A percentile compares a stretch with the other conserved stretches of the same genome.
Evolutionary conservation across 2,797 vertebrate species (phyloP).

Genomic region (Mormyrops boulengeri): DNA sequence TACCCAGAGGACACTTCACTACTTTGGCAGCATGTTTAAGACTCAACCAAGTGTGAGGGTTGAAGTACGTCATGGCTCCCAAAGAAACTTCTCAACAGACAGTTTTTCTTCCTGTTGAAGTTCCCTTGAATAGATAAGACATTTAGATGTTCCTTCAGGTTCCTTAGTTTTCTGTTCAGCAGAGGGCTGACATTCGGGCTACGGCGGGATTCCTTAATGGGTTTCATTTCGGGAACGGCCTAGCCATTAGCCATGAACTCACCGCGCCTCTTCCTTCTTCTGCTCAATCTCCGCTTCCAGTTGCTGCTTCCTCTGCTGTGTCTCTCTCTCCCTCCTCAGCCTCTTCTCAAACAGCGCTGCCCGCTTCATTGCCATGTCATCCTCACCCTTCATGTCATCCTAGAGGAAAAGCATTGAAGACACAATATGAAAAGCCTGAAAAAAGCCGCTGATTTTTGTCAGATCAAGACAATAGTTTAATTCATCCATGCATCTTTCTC

Average conservation of each 20-base stretch:
- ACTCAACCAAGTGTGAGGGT: neutral
- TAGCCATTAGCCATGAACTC: constrained; percentile 20
- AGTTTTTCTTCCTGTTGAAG: neutral
- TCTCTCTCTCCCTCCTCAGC: constrained; percentile 84
- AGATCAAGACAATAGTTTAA: neutral
- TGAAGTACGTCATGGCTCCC: neutral
- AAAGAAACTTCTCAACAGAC: neutral
- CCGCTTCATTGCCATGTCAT: constrained; percentile 89
- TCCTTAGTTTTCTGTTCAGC: neutral
- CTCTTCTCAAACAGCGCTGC: constrained; percentile 90
- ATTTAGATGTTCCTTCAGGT: neutral
- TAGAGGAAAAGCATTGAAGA: constrained; percentile 39
- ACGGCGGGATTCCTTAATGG: neutral
- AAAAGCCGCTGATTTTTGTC: neutral
- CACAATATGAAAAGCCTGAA: neutral
- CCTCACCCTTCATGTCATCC: constrained; percentile 89
- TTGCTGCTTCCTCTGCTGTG: constrained; percentile 82
- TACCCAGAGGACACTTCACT: neutral
- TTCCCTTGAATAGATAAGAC: neutral
- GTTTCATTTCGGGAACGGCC: neutral
- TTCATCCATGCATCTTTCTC: neutral
- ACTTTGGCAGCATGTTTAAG: neutral
- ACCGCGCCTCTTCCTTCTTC: constrained; percentile 93
- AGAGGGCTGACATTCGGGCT: neutral
- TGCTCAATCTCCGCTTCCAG: constrained; percentile 84